phyloP scores from a whole-genome alignment of 2,797 vertebrate species.

The Xerus rutilus region DNA sequence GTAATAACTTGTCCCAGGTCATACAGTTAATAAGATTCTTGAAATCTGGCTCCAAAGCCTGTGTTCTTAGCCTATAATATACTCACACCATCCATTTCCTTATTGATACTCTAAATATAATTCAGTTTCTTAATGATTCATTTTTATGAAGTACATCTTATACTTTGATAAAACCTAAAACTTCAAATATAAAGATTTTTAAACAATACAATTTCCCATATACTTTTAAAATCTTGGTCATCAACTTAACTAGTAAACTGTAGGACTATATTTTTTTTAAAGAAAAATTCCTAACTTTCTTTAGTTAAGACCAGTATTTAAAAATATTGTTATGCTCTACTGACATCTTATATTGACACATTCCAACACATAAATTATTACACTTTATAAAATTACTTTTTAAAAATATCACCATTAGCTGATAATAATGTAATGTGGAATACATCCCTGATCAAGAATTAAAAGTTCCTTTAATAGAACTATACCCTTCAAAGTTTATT shows the following conservation, averaged over 20 bases:
- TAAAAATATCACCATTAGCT: slow-evolving; percentile 23
- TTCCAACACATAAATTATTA: slow-evolving; percentile 31
- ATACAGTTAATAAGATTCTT: slow-evolving; percentile 9
- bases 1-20: slow-evolving; percentile 37
- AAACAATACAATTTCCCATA: slow-evolving; percentile 22
- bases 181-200: slow-evolving; percentile 51
- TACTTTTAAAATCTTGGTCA: slow-evolving; percentile 41
- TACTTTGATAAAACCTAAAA: slow-evolving; percentile 60
- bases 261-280: not conserved
- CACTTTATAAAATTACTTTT: not conserved
- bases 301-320: not conserved
- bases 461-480: not conserved
- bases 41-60: slow-evolving; percentile 41
- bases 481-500: slow-evolving; percentile 30
- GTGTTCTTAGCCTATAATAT: slow-evolving; percentile 32
- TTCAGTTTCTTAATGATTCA: slow-evolving; percentile 34
- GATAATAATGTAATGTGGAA: not conserved
- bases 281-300: not conserved
- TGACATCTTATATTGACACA: not conserved
- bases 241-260: not conserved
- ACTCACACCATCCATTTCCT: not conserved
- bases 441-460: not conserved
- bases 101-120: slow-evolving; percentile 23
- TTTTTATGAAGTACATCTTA: slow-evolving; percentile 36
- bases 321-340: not conserved